A percentile compares a stretch with the other conserved stretches of the same genome.
Evolutionary conservation across 2,797 vertebrate species (phyloP).

Genomic region (Halcyon leucocephala): DNA sequence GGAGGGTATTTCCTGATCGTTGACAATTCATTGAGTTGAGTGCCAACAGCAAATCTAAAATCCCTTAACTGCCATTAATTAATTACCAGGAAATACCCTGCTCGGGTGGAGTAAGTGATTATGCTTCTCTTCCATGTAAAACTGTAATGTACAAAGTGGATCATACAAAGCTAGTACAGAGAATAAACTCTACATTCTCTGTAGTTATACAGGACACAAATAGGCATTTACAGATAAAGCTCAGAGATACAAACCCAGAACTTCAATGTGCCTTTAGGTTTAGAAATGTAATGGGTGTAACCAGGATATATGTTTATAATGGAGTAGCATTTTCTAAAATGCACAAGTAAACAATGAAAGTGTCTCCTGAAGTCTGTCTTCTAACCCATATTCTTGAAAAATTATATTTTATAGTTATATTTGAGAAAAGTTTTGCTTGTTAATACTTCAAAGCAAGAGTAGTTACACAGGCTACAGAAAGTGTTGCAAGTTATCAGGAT

Average conservation of each 20-base stretch:
- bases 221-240: accelerated
- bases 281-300: not conserved
- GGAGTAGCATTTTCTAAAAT: not conserved
- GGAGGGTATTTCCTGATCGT: slow-evolving; percentile 37
- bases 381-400: not conserved
- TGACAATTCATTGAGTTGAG: slow-evolving; percentile 17
- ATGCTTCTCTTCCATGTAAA: not conserved
- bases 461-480: not conserved
- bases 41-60: slow-evolving; percentile 39
- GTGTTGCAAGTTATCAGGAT: not conserved
- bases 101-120: slow-evolving; percentile 20
- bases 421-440: not conserved
- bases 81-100: slow-evolving; percentile 57
- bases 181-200: not conserved
- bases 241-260: not conserved
- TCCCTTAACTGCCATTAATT: slow-evolving; percentile 45
- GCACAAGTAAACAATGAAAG: not conserved
- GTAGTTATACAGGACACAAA: not conserved
- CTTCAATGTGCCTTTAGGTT: not conserved
- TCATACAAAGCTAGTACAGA: not conserved
- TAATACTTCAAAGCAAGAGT: not conserved
- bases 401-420: not conserved
- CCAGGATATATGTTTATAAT: not conserved
- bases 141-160: not conserved
- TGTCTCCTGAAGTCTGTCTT: not conserved